Evolutionary conservation across 2,113 vertebrate species (phyloP), one percentile per base, ranked within the genome.

Genomic region (Lycocorax pyrrhopterus): DNA sequence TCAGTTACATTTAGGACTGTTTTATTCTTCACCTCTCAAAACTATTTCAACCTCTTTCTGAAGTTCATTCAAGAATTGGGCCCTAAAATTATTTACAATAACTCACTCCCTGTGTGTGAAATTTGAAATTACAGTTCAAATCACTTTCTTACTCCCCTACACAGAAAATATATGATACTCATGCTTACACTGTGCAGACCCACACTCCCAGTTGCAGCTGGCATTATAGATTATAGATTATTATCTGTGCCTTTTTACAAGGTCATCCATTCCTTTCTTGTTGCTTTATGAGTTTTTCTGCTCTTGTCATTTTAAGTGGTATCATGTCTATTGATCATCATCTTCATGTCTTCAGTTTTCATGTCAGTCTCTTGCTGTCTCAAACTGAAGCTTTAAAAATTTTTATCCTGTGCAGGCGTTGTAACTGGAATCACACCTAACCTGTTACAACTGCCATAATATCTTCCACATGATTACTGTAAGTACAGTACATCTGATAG

Each of bases 301-400:
- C 63, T 93, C 79, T 96, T 93, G 87, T 93, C 85, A 93, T 90
- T 97, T 94, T 93, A 91, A 94, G 90, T 60, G 79, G 72, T 86
- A 90, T 96, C 92, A 60, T 74, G 85, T 90, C 85, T 93, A 94
- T 96, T 35, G 9, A 96, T 97, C 93, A 73, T 69, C 93, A 93
- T 93, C 91, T 87, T 94, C 89, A 63, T 76, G 90, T 88, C 95
- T 95, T 93, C 94, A 95, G 94, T 96, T 94, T 96, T 91, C 79
- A 43, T 86, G 94, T 93, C 95, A 97, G 39, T 53, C 35, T 77
- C 75, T 66, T 86, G 71, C 82, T 93, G 87, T 93, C 82, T 95
- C 75, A 96, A 93, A 95, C 30, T 83, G 93, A 95, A 88, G 84
- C 91, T 97, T 95, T 90, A 95, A 96, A 93, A 93, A n/a, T 55